phyloP scores from a whole-genome alignment of 2,888 invertebrate species.

The Ethmia dodecea region DNA sequence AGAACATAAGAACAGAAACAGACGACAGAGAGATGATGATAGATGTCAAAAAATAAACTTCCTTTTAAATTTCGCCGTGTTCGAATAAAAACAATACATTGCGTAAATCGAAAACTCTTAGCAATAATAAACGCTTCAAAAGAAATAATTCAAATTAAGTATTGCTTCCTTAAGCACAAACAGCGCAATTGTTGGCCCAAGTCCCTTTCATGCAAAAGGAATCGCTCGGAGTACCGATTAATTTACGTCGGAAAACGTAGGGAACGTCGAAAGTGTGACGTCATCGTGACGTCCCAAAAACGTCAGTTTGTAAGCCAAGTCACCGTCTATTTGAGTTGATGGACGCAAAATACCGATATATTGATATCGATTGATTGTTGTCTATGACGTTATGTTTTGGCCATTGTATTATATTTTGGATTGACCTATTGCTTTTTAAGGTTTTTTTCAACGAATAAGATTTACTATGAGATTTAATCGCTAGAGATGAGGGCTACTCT shows the following conservation, averaged over 20 bases:
- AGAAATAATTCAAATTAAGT: conserved; percentile 49
- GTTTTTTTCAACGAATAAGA: too few species aligned
- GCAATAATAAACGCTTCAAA: conserved; percentile 34
- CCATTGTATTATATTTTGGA: too few species aligned
- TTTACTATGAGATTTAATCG: too few species aligned
- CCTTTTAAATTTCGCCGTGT: too few species aligned
- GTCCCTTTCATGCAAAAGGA: conserved; percentile 30
- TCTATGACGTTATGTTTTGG: too few species aligned
- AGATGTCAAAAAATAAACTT: not conserved
- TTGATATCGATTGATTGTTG: conserved; percentile 48
- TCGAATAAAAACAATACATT: too few species aligned
- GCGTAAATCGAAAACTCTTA: too few species aligned
- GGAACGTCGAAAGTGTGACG: conserved; percentile 28
- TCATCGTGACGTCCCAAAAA: conserved; percentile 47
- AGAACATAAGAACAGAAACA: too few species aligned
- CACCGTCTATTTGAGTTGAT: conserved; percentile 42
- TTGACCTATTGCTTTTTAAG: too few species aligned
- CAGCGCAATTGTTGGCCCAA: conserved; percentile 40
- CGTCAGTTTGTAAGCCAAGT: conserved; percentile 44
- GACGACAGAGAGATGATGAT: not conserved
- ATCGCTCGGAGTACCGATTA: conserved; percentile 48
- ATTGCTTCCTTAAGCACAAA: conserved; percentile 48
- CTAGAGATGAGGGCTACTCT: too few species aligned
- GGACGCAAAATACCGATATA: conserved; percentile 51
- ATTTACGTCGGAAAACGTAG: conserved; percentile 39